Conservation (phyloP, 2,113 vertebrate genomes). For the Grallaria varia region DNA sequence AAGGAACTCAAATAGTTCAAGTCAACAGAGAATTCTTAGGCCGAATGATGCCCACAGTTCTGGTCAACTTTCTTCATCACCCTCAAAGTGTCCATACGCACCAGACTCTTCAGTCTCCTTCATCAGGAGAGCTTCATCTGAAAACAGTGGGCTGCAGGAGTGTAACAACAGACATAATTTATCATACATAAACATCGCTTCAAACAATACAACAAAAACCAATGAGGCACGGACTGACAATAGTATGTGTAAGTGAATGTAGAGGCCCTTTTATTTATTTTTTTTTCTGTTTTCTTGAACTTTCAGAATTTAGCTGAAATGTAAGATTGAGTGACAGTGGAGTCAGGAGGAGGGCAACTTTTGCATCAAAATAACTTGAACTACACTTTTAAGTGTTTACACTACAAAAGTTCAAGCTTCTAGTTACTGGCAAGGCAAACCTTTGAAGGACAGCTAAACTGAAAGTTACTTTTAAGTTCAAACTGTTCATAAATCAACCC, state of each 20-base stretch:
- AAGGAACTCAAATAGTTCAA: background rate
- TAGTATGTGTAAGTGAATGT: background rate
- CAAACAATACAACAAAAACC: background rate
- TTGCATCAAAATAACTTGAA: conserved; percentile 10
- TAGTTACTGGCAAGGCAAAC: background rate
- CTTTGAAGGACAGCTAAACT: background rate
- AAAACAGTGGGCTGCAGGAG: background rate
- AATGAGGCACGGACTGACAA: background rate
- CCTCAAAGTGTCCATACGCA: background rate
- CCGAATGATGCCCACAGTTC: background rate
- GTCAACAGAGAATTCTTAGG: background rate
- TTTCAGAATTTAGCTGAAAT: background rate
- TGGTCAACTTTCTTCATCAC: background rate
- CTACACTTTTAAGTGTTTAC: background rate
- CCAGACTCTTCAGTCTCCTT: background rate
- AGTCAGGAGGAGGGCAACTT: background rate
- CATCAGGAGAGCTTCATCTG: background rate
- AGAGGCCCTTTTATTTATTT: background rate
- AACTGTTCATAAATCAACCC: background rate
- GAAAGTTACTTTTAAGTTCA: conserved; percentile 1
- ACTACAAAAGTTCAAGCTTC: background rate
- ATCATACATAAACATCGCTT: background rate
- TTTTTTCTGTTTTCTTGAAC: background rate
- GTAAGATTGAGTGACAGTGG: background rate
- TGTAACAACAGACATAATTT: background rate